Evolutionary conservation across 2,888 invertebrate genomes (phyloP).

Genomic region (Tiliacea aurago): DNA sequence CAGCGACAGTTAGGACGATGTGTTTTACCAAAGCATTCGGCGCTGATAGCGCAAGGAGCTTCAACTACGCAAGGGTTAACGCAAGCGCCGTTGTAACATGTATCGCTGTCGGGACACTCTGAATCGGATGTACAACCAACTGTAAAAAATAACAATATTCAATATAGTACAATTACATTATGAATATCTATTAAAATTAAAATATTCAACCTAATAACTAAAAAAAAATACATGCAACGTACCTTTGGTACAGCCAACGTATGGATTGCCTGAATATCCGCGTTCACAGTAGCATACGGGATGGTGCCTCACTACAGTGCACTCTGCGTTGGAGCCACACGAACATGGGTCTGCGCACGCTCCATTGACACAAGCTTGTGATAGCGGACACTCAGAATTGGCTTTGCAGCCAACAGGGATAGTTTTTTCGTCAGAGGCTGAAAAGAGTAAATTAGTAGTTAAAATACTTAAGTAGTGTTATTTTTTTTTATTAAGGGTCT

Average conservation of each 20-base stretch:
- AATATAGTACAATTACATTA: not conserved
- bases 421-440: slow-evolving; percentile 90
- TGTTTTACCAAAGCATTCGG: slow-evolving; percentile 95
- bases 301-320: slow-evolving; percentile 95
- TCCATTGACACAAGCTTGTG: slow-evolving; percentile 95
- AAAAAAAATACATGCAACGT: slow-evolving; percentile 48
- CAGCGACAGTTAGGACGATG: slow-evolving; percentile 96
- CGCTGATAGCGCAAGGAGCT: slow-evolving; percentile 95
- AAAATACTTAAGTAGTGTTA: not conserved
- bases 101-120: slow-evolving; percentile 95
- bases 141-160: slow-evolving; percentile 78
- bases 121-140: slow-evolving; percentile 95
- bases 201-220: not conserved
- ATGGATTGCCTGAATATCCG: slow-evolving; percentile 96
- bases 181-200: not conserved
- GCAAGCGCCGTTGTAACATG: slow-evolving; percentile 95
- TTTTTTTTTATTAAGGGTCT: too few relatives aligned
- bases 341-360: slow-evolving; percentile 96
- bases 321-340: slow-evolving; percentile 95
- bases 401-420: slow-evolving; percentile 93
- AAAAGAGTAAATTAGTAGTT: slow-evolving; percentile 63
- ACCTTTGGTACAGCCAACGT: slow-evolving; percentile 94
- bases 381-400: slow-evolving; percentile 94
- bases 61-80: slow-evolving; percentile 94
- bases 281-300: slow-evolving; percentile 95